Conservation (phyloP, 1,140 invertebrate species). For the Drosophila sp. region DNA sequence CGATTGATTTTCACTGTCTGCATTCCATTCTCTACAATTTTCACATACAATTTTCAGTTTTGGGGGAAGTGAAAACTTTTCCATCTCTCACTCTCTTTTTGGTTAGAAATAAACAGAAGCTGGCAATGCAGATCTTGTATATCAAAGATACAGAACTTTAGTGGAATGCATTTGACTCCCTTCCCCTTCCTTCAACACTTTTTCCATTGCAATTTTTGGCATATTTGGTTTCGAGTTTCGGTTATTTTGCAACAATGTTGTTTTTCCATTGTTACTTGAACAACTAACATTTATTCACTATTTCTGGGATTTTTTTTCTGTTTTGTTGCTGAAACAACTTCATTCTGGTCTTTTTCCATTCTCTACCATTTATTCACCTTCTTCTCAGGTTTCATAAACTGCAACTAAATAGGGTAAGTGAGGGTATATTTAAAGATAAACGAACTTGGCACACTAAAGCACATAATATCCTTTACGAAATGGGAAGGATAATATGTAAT, state of each 20-base stretch:
- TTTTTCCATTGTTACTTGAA: not conserved
- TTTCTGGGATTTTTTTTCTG: not conserved
- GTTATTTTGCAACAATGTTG: conserved; percentile 19
- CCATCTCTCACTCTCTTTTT: not conserved
- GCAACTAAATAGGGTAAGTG: not conserved
- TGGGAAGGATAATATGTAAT: no score
- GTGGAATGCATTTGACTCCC: conserved; percentile 6
- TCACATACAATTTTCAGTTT: not conserved
- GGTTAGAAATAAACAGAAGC: not conserved
- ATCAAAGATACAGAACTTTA: conserved; percentile 16
- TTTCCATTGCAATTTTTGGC: conserved; percentile 9
- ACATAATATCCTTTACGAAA: no score
- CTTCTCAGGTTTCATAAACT: conserved; percentile 6
- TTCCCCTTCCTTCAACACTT: not conserved
- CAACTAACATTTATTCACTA: not conserved
- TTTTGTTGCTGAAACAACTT: conserved; percentile 15
- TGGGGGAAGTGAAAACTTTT: not conserved
- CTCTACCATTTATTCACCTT: not conserved
- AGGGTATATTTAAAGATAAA: no score
- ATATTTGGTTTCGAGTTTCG: conserved; percentile 17
- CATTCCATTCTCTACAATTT: not conserved
- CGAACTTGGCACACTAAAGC: no score
- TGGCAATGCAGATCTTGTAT: conserved; percentile 4
- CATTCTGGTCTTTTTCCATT: conserved; percentile 20
- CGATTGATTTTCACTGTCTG: conserved; percentile 49